A percentile compares a stretch with the other conserved stretches of the same genome.
These are phyloP conservation scores for Tridacna gigas DNA, from an alignment of 2,888 invertebrate species.

Conservation along the genomic window DNA sequence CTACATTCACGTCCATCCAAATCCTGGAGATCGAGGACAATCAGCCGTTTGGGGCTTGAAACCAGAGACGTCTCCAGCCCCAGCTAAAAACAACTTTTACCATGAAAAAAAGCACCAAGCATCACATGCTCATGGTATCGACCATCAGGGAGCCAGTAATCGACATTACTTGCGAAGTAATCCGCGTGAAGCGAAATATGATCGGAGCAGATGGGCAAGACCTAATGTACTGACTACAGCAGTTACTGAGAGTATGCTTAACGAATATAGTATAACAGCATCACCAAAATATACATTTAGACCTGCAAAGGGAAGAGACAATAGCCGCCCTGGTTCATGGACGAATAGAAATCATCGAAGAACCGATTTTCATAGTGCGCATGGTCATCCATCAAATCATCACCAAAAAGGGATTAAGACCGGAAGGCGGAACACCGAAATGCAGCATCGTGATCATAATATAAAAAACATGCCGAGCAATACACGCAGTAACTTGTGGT, in stretches of 20 bases:
- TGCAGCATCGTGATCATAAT: neutral
- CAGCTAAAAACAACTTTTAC: neutral
- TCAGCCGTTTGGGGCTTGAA: neutral
- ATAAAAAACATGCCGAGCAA: neutral
- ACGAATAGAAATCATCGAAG: neutral
- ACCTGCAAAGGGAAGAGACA: neutral
- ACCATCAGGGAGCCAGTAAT: neutral
- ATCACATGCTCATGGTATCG: neutral
- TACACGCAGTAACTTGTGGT: neutral
- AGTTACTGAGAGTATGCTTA: neutral
- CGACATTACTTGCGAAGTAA: neutral
- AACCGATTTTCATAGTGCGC: neutral
- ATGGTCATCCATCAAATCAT: neutral
- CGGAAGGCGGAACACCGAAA: neutral
- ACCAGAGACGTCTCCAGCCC: neutral
- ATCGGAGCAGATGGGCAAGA: neutral
- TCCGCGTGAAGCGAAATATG: neutral
- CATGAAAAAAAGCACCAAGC: neutral
- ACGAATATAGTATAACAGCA: neutral
- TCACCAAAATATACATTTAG: neutral
- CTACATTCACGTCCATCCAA: constrained; percentile 6
- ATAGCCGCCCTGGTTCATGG: neutral
- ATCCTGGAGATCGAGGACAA: neutral
- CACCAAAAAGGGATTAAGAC: neutral
- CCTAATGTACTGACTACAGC: neutral